Evolutionary conservation across 1,140 invertebrate genomes (phyloP), one percentile per base, ranked within the genome.

Genomic region (Zelostemma sp.): DNA sequence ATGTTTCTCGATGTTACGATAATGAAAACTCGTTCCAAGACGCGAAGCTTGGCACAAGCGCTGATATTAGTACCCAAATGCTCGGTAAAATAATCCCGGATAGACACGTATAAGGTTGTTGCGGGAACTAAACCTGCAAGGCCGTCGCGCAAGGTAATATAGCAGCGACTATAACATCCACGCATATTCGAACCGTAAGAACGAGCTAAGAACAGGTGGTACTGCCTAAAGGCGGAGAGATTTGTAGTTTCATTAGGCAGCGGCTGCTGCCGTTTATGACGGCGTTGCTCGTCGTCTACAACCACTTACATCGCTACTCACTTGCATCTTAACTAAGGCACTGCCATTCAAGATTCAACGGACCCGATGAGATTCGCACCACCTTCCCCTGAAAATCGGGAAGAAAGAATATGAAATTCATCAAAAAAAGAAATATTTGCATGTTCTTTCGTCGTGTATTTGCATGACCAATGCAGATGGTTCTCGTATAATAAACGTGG

Each of bases 181-280:
- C 77, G 58, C 67, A 72, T 67, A 64, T 25, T 8, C 21, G 21
- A 25, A 25, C 63, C 59, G 55, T 72, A 72, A 67, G 68, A 64
- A 71, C 62, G 67, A 74, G 68, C 77, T 80, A 75, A 80, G 75
- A 83, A 81, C 79, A 83, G 82, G 80, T 81, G 81, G 76, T 78
- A 8, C n/a, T 25, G 80, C 78, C 79, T 80, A 79, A 79, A 75
- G 75, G 77, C 72, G 76, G 74, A 78, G 82, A 85, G 84, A 85
- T 85, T 85, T 85, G 84, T 85, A 85, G 84, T 85, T 85, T 85
- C 84, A 85, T 85, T 85, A 85, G 81, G 81, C 77, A 76, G 72
- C 83, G 81, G 79, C 74, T 85, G 84, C 75, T 85, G 84, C 75
- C 85, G 81, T 82, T 85, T 85, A 85, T 82, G 82, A 83, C 77